Evolutionary conservation across 2,888 invertebrate species (phyloP), one percentile per base, ranked within the genome.

Genomic region (Drosophila cognata): DNA sequence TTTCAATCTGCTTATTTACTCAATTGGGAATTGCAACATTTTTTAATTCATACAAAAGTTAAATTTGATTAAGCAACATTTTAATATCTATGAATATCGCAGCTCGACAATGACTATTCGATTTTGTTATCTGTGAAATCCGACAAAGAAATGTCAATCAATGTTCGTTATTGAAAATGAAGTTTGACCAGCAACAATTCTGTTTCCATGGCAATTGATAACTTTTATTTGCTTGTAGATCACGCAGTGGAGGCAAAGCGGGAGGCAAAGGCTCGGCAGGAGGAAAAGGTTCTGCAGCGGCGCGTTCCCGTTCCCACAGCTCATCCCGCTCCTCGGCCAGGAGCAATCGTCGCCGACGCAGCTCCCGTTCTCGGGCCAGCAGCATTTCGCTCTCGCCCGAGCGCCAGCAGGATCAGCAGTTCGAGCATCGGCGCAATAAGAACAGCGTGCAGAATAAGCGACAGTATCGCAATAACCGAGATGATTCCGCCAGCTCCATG

Each of bases 361-460:
- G 94, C 56, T 93, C 94, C 4, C 91, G 93, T 28, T 92, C 92
- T 2, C 81, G 83, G 21, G 87, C 90, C 35, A 91, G 91, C 69
- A 93, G 93, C 74, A 84, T 91, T 46, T 93, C 93, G 2, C 73
- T 90, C 28, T 93, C 93, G 7, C 92, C 92, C 13, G 90, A 91
- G 46, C 91, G 92, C 60, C 94, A 93, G 46, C 94, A 94, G 76
- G 94, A 93, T 70, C 95, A 95, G 83, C 79, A 75, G 16, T 96
- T 96, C 91, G 96, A 96, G 91, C 95, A 96, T 77, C 94, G 96
- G 88, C 94, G 97, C 94, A 96, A 97, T 94, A 95, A 96, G 93
- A 94, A 97, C 93, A 94, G 97, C 93, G 95, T 96, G 16, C 97
- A 98, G 92, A 97, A 97, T 92, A 98, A 98, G 91, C 95, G 98